Percentiles rank a stretch among this genome's conserved stretches.
These are phyloP conservation scores for Labia minor DNA, from an alignment of 2,888 invertebrate species.

Conservation along the genomic window DNA sequence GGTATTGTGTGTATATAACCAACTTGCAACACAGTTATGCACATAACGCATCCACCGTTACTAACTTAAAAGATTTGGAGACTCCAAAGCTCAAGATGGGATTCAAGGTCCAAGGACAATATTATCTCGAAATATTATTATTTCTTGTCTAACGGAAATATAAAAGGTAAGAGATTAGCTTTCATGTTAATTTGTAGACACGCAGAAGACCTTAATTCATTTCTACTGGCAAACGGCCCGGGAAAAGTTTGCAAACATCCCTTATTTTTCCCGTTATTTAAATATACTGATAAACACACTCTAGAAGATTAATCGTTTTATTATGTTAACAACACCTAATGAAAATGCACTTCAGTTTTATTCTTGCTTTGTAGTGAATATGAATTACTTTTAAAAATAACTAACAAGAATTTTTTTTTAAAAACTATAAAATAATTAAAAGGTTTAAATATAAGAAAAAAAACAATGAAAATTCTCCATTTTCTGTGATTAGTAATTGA, in stretches of 20 bases:
- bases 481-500: too few species aligned
- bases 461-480: too few species aligned
- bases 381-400: too few species aligned
- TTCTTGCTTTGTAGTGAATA: background rate
- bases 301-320: background rate
- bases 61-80: background rate
- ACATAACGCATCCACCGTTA: background rate
- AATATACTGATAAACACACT: background rate
- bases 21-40: background rate
- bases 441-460: too few species aligned
- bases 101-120: background rate
- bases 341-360: background rate
- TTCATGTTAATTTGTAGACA: conserved; percentile 7
- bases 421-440: too few species aligned
- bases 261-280: background rate
- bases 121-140: background rate
- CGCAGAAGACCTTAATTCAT: background rate
- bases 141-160: background rate
- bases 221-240: conserved; percentile 6
- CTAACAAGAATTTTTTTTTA: too few species aligned
- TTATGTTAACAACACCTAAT: background rate
- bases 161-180: background rate
- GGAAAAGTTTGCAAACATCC: conserved; percentile 1
- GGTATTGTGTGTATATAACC: too few species aligned
- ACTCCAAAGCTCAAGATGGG: background rate